Evolutionary conservation across 2,797 vertebrate species (phyloP).

Genomic region (Tiaroga cobitis): DNA sequence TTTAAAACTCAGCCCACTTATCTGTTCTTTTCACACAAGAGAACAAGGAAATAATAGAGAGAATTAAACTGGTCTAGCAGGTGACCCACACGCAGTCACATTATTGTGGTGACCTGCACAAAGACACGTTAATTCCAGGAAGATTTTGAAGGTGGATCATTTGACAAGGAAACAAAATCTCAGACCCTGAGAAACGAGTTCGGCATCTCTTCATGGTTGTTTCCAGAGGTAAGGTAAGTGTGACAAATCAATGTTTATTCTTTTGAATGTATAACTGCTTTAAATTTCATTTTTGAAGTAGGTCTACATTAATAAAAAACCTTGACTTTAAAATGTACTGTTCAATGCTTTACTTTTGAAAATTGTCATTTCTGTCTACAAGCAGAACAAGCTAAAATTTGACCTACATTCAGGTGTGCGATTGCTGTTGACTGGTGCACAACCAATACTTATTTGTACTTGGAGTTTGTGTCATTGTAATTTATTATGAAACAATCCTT

Average conservation of each 20-base stretch:
- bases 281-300: background rate
- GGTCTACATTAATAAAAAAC: background rate
- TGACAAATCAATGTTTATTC: background rate
- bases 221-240: slow-evolving; percentile 16
- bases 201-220: background rate
- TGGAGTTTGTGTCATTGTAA: background rate
- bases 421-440: background rate
- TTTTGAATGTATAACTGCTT: background rate
- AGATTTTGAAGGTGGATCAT: slow-evolving; percentile 17
- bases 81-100: slow-evolving; percentile 8
- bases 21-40: background rate
- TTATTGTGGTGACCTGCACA: slow-evolving; percentile 1
- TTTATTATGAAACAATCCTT: background rate
- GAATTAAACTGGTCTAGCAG: slow-evolving; percentile 28
- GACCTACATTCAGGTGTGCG: background rate
- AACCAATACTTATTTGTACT: background rate
- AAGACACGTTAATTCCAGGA: background rate
- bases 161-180: slow-evolving; percentile 26
- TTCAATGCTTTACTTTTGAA: background rate
- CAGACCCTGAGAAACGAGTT: background rate
- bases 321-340: background rate
- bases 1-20: background rate
- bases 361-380: background rate
- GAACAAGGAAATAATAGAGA: slow-evolving; percentile 26
- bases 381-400: too few relatives aligned